Conservation (phyloP, 2,113 vertebrate genomes). For the Empidonax traillii region DNA sequence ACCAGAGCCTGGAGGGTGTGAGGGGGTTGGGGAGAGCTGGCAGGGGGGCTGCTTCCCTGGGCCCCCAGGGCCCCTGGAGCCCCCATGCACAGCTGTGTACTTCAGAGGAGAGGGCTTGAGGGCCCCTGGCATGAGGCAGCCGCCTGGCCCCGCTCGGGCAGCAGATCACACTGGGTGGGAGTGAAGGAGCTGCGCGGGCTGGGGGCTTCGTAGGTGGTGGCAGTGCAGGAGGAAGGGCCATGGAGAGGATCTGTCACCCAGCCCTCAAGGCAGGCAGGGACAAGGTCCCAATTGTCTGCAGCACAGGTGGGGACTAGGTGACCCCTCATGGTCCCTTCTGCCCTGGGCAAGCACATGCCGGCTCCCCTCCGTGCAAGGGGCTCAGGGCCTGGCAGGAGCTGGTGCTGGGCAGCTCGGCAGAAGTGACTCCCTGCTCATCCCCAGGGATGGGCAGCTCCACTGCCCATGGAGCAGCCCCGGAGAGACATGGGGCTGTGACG, state of each 20-base stretch:
- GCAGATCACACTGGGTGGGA: background rate
- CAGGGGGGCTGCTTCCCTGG: background rate
- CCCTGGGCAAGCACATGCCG: fast-evolving
- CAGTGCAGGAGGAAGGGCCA: background rate
- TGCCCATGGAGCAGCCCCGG: fast-evolving
- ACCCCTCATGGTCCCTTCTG: background rate
- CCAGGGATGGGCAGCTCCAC: fast-evolving
- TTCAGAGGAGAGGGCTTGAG: background rate
- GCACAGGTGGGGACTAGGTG: fast-evolving
- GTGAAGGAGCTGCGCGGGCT: fast-evolving
- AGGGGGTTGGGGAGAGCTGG: background rate
- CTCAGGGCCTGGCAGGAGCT: fast-evolving
- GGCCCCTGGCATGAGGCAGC: background rate
- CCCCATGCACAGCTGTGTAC: background rate
- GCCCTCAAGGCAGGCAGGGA: background rate
- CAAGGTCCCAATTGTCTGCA: background rate
- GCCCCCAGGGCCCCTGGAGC: background rate
- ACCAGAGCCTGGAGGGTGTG: background rate
- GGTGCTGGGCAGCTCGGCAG: background rate
- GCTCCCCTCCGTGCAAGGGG: background rate
- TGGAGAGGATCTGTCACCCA: fast-evolving
- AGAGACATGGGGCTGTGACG: fast-evolving
- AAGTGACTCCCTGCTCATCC: fast-evolving
- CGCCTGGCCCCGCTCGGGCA: fast-evolving
- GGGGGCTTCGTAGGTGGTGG: fast-evolving